Conservation (phyloP, 2,888 invertebrate genomes). For the Pachycephus smyrnensis region DNA sequence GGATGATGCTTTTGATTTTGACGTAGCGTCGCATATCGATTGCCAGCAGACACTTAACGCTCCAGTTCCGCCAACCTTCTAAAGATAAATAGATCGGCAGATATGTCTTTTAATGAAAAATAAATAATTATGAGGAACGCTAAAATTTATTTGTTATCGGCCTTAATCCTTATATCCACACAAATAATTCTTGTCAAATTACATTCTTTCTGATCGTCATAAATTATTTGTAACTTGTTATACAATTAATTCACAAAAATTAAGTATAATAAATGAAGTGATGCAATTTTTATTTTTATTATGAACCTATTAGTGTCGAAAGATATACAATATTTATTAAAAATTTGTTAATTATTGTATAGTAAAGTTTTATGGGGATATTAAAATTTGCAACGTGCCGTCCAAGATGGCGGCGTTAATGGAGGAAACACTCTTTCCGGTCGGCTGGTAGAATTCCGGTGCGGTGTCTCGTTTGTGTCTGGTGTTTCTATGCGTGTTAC, state of each 20-base stretch:
- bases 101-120: background rate
- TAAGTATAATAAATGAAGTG: background rate
- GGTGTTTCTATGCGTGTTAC: slow-evolving; percentile 14
- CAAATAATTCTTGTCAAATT: background rate
- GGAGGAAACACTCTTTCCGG: slow-evolving; percentile 33
- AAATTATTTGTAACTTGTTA: background rate
- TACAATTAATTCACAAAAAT: background rate
- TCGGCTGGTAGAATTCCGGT: slow-evolving; percentile 27
- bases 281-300: background rate
- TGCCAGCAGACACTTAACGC: slow-evolving; percentile 8
- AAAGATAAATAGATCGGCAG: background rate
- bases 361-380: background rate
- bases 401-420: slow-evolving; percentile 23
- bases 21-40: slow-evolving; percentile 20
- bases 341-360: background rate
- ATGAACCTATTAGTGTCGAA: background rate
- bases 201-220: background rate
- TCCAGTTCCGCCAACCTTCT: slow-evolving; percentile 15
- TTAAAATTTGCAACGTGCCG: background rate
- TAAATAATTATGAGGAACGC: background rate
- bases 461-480: slow-evolving; percentile 21
- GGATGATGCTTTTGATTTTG: slow-evolving; percentile 16
- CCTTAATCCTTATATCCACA: background rate
- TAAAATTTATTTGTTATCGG: background rate
- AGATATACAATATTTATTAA: background rate